Percentiles rank a stretch among this genome's conserved stretches.
Conservation (phyloP, 1,140 invertebrate genomes). For the Belonocnema kinseyi region DNA sequence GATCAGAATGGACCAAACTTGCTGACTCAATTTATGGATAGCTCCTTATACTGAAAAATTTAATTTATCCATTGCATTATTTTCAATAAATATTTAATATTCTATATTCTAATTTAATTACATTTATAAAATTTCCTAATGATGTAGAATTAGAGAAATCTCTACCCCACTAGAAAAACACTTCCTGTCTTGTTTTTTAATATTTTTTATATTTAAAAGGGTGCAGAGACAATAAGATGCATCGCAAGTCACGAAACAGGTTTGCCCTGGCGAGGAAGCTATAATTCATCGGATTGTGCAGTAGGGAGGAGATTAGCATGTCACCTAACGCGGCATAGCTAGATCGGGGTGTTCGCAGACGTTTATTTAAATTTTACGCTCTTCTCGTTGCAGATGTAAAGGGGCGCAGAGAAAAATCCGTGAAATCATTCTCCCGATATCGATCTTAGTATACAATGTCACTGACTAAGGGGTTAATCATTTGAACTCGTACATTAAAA, state of each 20-base stretch:
- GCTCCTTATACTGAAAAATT: too few relatives aligned
- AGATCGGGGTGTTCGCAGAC: slow-evolving; percentile 57
- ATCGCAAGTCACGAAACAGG: slow-evolving; percentile 51
- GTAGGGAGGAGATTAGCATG: slow-evolving; percentile 69
- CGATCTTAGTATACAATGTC: slow-evolving; percentile 27
- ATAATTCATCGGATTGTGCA: slow-evolving; percentile 58
- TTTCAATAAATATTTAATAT: too few relatives aligned
- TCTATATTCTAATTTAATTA: too few relatives aligned
- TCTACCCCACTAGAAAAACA: background rate
- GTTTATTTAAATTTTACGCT: slow-evolving; percentile 74
- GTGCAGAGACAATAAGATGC: slow-evolving; percentile 44
- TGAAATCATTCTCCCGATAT: slow-evolving; percentile 64
- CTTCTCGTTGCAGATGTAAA: slow-evolving; percentile 63
- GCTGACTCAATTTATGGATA: too few relatives aligned
- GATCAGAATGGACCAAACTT: too few relatives aligned
- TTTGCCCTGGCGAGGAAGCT: slow-evolving; percentile 49
- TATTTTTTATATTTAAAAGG: background rate
- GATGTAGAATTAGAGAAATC: too few relatives aligned
- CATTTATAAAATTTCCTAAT: too few relatives aligned
- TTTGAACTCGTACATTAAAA: slow-evolving; percentile 34
- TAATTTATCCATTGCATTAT: too few relatives aligned
- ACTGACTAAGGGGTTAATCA: slow-evolving; percentile 57
- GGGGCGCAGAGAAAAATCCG: slow-evolving; percentile 55
- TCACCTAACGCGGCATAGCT: slow-evolving; percentile 69
- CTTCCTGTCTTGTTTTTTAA: background rate